A percentile compares a stretch with the other conserved stretches of the same genome.
These are phyloP conservation scores for Prenolepis imparis DNA, from an alignment of 2,888 invertebrate genomes.

Conservation along the genomic window DNA sequence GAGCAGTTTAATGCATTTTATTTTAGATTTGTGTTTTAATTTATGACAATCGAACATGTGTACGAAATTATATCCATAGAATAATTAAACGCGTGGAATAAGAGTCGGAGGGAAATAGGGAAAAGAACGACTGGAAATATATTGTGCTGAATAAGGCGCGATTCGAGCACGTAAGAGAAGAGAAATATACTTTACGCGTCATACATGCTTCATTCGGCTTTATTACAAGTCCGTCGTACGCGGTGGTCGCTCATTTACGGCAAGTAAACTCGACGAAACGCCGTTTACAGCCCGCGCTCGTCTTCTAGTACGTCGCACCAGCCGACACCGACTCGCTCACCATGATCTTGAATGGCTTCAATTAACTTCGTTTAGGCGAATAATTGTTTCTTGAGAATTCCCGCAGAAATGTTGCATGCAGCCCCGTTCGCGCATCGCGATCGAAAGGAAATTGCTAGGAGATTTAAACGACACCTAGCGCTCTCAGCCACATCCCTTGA, in stretches of 20 bases:
- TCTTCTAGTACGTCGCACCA: slow-evolving; percentile 68
- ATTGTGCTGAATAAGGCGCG: slow-evolving; percentile 71
- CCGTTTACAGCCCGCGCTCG: slow-evolving; percentile 63
- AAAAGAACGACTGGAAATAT: slow-evolving; percentile 79
- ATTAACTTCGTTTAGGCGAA: slow-evolving; percentile 83
- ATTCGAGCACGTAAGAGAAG: slow-evolving; percentile 60
- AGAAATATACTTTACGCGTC: slow-evolving; percentile 50
- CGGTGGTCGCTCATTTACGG: slow-evolving; percentile 71
- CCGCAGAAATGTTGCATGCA: slow-evolving; percentile 69
- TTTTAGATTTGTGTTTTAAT: neutral
- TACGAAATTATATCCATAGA: slow-evolving; percentile 1
- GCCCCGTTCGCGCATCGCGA: slow-evolving; percentile 45
- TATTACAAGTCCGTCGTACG: slow-evolving; percentile 63
- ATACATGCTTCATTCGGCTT: slow-evolving; percentile 69
- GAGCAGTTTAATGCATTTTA: neutral
- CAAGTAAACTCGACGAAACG: slow-evolving; percentile 71
- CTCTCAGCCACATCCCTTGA: neutral
- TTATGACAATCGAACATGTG: neutral
- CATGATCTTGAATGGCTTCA: slow-evolving; percentile 85
- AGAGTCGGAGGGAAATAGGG: slow-evolving; percentile 18
- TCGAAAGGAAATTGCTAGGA: slow-evolving; percentile 34
- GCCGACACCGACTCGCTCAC: slow-evolving; percentile 75
- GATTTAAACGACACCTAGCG: neutral
- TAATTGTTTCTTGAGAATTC: slow-evolving; percentile 85
- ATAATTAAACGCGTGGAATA: slow-evolving; percentile 52